These are phyloP conservation scores for Callorhinus ursinus DNA, from an alignment of 2,113 vertebrate genomes.

Conservation along the genomic window DNA sequence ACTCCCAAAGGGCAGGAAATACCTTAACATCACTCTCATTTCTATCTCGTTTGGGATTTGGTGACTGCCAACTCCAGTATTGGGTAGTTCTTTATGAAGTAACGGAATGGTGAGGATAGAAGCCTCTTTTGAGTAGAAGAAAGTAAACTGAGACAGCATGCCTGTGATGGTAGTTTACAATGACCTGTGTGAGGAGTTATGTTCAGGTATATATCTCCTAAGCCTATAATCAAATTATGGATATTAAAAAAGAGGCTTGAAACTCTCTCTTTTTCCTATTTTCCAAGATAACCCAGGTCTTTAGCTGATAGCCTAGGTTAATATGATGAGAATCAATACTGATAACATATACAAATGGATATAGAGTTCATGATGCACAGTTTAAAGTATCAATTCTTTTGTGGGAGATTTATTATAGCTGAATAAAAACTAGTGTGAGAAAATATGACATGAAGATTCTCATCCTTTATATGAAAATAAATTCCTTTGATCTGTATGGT, in stretches of 20 bases:
- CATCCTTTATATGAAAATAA: conserved; percentile 71
- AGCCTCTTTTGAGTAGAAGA: not conserved
- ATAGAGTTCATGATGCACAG: conserved; percentile 48
- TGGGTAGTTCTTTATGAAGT: conserved; percentile 43
- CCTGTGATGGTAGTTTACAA: not conserved
- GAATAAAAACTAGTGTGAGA: conserved; percentile 67
- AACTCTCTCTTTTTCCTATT: conserved; percentile 59
- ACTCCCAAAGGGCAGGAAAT: not conserved
- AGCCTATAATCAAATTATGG: conserved; percentile 40
- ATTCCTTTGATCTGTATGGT: conserved; percentile 72
- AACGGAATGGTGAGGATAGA: not conserved
- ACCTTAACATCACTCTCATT: conserved; percentile 26
- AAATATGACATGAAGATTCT: conserved; percentile 69
- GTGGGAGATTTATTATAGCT: conserved; percentile 54
- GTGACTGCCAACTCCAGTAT: not conserved
- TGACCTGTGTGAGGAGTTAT: conserved; percentile 29
- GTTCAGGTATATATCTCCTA: conserved; percentile 28
- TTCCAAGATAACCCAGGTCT: conserved; percentile 44
- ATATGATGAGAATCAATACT: conserved; percentile 52
- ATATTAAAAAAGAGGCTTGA: conserved; percentile 40
- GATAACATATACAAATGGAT: conserved; percentile 56
- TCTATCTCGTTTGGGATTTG: not conserved
- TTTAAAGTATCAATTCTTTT: conserved; percentile 72
- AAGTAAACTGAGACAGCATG: not conserved
- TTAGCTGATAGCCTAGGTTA: conserved; percentile 53